phyloP scores from a whole-genome alignment of 2,113 vertebrate species.

The Motacilla alba region DNA sequence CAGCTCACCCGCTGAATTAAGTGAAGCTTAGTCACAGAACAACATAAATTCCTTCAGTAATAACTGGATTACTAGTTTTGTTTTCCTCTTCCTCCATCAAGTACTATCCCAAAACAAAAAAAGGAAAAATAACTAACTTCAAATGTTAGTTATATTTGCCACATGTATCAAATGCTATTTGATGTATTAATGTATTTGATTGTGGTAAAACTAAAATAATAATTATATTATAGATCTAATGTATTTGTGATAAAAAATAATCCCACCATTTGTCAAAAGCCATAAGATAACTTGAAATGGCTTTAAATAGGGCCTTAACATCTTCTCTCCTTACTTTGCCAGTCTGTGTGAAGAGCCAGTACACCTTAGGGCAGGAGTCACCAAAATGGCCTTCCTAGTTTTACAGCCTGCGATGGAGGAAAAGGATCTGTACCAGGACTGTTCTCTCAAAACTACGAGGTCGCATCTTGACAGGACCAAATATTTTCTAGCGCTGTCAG shows the following conservation, averaged over 20 bases:
- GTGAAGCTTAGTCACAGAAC: neutral
- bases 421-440: neutral
- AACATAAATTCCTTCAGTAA: neutral
- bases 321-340: neutral
- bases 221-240: neutral
- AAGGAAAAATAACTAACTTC: neutral
- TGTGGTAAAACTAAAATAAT: neutral
- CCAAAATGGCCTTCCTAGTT: neutral
- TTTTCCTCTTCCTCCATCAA: neutral
- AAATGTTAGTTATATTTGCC: neutral
- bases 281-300: neutral
- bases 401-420: neutral
- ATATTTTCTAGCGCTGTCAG: neutral
- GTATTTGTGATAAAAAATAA: neutral
- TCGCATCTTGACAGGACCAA: neutral
- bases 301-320: neutral
- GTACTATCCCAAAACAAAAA: neutral
- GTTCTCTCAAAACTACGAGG: neutral
- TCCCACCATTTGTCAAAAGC: rapidly evolving
- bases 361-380: neutral
- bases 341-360: neutral
- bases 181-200: neutral
- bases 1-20: neutral
- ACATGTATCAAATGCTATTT: neutral
- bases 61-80: neutral